These are phyloP conservation scores for Melinaea menophilus DNA, from an alignment of 2,888 invertebrate genomes.

Conservation along the genomic window DNA sequence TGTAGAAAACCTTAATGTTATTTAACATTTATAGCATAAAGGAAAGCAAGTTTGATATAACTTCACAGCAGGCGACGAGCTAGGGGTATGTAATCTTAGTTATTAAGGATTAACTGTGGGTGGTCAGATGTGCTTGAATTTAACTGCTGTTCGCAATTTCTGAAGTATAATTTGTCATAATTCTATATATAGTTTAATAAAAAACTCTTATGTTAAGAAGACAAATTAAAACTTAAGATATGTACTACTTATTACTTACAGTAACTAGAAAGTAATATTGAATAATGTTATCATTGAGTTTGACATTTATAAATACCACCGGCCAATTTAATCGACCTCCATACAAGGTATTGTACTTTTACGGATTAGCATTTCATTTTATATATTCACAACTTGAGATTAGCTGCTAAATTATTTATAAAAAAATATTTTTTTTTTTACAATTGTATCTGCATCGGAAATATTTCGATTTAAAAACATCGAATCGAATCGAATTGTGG, in stretches of 20 bases:
- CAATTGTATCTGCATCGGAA: too few relatives aligned
- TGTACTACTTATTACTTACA: too few relatives aligned
- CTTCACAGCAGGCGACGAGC: slow-evolving; percentile 10
- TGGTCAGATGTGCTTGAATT: not conserved
- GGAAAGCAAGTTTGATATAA: slow-evolving; percentile 12
- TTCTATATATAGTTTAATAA: not conserved
- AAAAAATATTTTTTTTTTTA: too few relatives aligned
- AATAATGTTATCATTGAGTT: slow-evolving; percentile 34
- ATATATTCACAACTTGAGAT: too few relatives aligned
- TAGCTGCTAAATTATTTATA: too few relatives aligned
- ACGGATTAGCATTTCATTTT: not conserved
- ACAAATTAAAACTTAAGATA: not conserved
- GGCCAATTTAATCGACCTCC: slow-evolving; percentile 41
- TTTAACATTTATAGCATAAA: slow-evolving; percentile 13
- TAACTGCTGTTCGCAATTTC: not conserved
- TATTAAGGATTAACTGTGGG: slow-evolving; percentile 4
- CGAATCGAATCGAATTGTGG: too few relatives aligned
- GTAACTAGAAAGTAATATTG: slow-evolving; percentile 1
- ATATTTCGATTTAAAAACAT: too few relatives aligned
- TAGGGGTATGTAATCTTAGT: slow-evolving; percentile 2
- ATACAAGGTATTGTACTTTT: not conserved
- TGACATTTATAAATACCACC: slow-evolving; percentile 61
- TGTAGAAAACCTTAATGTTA: not conserved
- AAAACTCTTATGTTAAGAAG: not conserved
- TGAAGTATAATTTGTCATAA: not conserved